phyloP scores from a whole-genome alignment of 2,113 vertebrate genomes.

The Chaenogobius annularis region DNA sequence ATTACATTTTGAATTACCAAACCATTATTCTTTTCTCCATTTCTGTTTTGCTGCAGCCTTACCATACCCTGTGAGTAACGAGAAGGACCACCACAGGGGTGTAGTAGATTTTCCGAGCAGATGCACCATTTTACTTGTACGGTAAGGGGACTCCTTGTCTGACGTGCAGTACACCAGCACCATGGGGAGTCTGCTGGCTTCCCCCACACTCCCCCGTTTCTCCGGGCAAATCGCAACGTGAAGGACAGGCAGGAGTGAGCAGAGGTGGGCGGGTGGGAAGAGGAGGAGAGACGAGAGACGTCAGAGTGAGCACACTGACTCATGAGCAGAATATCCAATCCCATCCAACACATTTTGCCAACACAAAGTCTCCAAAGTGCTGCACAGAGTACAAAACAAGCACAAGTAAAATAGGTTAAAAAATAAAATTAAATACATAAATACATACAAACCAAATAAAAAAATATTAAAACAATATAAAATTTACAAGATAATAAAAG shows the following conservation, averaged over 20 bases:
- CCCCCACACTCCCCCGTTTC: constrained; percentile 12
- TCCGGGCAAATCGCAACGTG: constrained; percentile 16
- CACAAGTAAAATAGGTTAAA: too few species aligned
- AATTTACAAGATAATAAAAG: too few species aligned
- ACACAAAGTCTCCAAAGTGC: too few species aligned
- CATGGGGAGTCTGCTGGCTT: constrained; percentile 7
- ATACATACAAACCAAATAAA: too few species aligned
- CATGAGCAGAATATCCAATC: constrained; percentile 24
- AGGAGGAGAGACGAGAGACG: constrained; percentile 27
- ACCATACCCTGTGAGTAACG: neutral
- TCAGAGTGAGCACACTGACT: constrained; percentile 39
- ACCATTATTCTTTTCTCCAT: neutral
- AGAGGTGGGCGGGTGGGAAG: constrained; percentile 19
- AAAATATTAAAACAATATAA: too few species aligned
- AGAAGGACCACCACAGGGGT: neutral
- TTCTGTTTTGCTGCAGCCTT: neutral
- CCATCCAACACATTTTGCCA: too few species aligned
- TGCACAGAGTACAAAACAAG: too few species aligned
- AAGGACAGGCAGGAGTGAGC: constrained; percentile 35
- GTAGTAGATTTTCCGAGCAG: constrained; percentile 7
- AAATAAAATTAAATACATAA: too few species aligned
- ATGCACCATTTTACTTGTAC: neutral
- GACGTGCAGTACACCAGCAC: neutral
- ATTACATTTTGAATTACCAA: neutral
- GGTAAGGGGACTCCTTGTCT: constrained; percentile 3